Evolutionary conservation across 2,888 invertebrate species (phyloP).

Genomic region (Melipona beecheii): DNA sequence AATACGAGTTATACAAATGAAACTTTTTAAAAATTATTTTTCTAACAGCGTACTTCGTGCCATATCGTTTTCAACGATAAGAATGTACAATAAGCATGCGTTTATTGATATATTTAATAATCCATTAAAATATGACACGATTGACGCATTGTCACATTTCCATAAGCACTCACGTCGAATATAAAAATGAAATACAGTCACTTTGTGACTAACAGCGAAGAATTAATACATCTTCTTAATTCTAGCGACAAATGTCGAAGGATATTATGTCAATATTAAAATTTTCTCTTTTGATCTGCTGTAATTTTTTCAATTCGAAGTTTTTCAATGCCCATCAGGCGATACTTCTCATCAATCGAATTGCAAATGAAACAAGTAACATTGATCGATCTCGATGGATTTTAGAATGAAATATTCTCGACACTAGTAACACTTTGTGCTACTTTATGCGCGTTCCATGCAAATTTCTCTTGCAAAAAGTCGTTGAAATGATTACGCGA

Average conservation of each 20-base stretch:
- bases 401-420: neutral
- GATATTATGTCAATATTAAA: neutral
- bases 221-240: neutral
- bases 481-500: conserved; percentile 1
- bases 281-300: neutral
- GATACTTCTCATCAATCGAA: too few relatives aligned
- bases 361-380: too few relatives aligned
- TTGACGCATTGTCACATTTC: neutral
- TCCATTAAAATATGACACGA: neutral
- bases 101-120: too few relatives aligned
- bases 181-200: conserved; percentile 11
- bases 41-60: neutral
- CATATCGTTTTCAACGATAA: neutral
- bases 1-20: neutral
- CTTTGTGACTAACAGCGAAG: neutral
- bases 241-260: neutral
- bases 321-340: neutral
- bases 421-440: neutral
- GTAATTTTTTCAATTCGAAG: neutral
- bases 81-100: neutral
- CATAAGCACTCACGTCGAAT: neutral
- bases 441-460: neutral
- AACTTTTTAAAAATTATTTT: neutral
- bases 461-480: conserved; percentile 14
- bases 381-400: neutral